Evolutionary conservation across 2,797 vertebrate species (phyloP), one percentile per base, ranked within the genome.

Genomic region (Chelonia mydas): DNA sequence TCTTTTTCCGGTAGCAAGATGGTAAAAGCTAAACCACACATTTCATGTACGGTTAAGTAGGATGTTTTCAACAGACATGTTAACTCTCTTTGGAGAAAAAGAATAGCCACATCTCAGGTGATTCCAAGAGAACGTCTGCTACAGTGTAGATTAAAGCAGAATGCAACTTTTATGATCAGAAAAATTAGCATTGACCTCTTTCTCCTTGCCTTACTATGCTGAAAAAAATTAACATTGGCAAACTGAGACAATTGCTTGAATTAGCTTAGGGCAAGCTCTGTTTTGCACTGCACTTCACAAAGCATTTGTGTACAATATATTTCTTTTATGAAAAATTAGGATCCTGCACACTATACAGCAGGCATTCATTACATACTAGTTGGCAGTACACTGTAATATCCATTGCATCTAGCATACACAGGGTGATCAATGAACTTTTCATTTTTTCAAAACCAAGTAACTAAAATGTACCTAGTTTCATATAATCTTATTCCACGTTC

Each of bases 321-420:
- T 6, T 82, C 81, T 79, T 51, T 1, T 1, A 55, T 9, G 77
- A 53, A 11, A 54, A 1, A 53, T 27, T 57, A 13, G n/a, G 33
- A 83, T 5, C 25, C 41, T 49, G 4, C 59, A 59, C 54, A 82
- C 1, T 3, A 2, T 0, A n/a, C 54, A 45, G 74, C 80, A 50
- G 33, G 57, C 6, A 0, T 45, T 28, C 50, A 7, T 9, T 49
- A 6, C n/a, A 23, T 54, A 5, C 10, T 78, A 25, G 78, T 16
- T 23, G 41, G 72, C 50, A 31, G 0, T 4, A 11, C 15, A 68
- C 54, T 6, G 31, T 10, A 27, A 1, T 50, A 21, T 49, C 41
- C 11, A 0, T 17, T 19, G 25, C 6, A n/a, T 0, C 49, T 33
- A 0, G 0, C 0, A 81, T 28, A 33, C 33, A 23, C 3, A 31